Conservation (phyloP, 2,113 vertebrate species). For the Dolichotis patagonum region DNA sequence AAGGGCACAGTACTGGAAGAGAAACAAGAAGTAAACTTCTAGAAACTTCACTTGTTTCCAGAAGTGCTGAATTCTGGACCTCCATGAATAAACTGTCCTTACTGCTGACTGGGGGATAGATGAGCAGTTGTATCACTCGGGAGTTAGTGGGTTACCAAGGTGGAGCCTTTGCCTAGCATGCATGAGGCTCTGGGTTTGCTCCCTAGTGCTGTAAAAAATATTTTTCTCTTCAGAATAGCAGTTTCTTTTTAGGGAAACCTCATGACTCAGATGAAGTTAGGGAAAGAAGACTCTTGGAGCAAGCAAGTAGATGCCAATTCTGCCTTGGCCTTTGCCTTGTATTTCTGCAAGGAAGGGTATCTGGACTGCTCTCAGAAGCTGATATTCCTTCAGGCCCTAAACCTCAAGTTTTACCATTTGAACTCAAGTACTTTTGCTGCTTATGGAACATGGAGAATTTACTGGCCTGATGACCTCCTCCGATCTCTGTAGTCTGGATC, state of each 20-base stretch:
- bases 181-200: not conserved
- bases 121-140: not conserved
- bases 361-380: not conserved
- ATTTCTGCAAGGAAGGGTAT: conserved; percentile 2
- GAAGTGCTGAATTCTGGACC: not conserved
- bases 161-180: not conserved
- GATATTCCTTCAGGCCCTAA: not conserved
- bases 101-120: not conserved
- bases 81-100: conserved; percentile 10
- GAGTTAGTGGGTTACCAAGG: not conserved
- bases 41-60: not conserved
- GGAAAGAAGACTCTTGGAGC: not conserved
- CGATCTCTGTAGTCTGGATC: not conserved
- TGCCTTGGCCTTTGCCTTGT: not conserved
- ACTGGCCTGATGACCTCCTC: not conserved
- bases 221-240: conserved; percentile 8
- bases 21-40: conserved; percentile 80
- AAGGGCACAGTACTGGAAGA: conserved; percentile 88
- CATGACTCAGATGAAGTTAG: not conserved
- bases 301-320: not conserved
- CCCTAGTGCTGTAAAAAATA: not conserved
- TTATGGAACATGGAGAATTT: not conserved
- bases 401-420: conserved; percentile 24
- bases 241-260: conserved; percentile 30
- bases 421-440: conserved; percentile 47